These are phyloP conservation scores for Sabellastarte sp. DNA, from an alignment of 2,888 invertebrate genomes.

Conservation along the genomic window DNA sequence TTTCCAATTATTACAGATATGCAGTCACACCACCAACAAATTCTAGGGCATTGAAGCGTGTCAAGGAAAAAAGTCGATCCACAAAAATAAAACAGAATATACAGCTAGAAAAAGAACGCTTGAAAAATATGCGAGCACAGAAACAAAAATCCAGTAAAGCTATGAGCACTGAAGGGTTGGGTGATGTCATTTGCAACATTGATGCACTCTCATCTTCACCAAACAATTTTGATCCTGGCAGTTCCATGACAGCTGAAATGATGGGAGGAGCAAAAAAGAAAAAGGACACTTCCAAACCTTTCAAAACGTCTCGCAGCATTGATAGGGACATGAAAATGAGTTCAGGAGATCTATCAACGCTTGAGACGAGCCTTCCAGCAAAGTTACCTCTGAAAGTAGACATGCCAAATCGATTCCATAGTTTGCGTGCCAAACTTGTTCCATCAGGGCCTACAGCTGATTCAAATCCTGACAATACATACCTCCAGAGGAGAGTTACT, in stretches of 20 bases:
- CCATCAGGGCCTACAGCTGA: not conserved
- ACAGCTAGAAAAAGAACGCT: not conserved
- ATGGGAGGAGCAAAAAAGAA: not conserved
- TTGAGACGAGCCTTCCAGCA: not conserved
- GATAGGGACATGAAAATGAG: not conserved
- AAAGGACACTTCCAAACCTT: not conserved
- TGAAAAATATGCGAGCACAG: not conserved
- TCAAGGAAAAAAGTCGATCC: not conserved
- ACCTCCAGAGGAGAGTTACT: not conserved
- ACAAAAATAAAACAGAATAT: not conserved
- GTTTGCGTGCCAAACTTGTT: conserved; percentile 14
- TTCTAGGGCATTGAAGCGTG: not conserved
- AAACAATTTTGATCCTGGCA: not conserved
- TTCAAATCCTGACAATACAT: not conserved
- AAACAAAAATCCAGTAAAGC: not conserved
- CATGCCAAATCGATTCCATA: conserved; percentile 11
- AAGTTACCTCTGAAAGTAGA: conserved; percentile 8
- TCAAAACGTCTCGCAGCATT: not conserved
- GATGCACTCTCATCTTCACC: not conserved
- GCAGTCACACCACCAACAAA: not conserved
- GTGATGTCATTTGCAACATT: not conserved
- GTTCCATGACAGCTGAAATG: not conserved
- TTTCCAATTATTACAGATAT: no score
- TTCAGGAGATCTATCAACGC: not conserved
- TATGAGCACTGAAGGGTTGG: not conserved